Evolutionary conservation across 2,888 invertebrate species (phyloP), one percentile per base, ranked within the genome.

Genomic region (Acleris holmiana): DNA sequence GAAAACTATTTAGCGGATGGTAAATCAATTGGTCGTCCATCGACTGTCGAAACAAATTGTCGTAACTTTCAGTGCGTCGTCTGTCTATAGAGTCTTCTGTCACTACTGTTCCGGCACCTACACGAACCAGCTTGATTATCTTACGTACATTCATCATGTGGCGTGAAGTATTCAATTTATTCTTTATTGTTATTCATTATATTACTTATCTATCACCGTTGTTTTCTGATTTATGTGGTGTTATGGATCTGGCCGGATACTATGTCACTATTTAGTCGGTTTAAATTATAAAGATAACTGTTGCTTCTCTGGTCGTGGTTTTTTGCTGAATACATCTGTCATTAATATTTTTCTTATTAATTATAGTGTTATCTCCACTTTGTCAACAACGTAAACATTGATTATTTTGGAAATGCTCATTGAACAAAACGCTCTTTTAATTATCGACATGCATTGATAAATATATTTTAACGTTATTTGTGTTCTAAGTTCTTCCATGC

Each of bases 141-240:
- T 79, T 61, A 68, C 70, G 69, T 70, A 49, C 74, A 79, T 83
- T 78, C 71, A 77, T 82, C 80, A 79, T 78, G 69, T 65, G 72
- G 73, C 77, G 76, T 72, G 72, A 74, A 72, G 75, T 73, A 77
- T 78, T 77, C 76, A 76, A 77, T 79, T 75, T 74, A 69, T 75
- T 67, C 62, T 65, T 67, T 67, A 73, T 71, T 75, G 71, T 68
- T 72, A 72, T 65, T 69, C 69, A 48, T 68, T n/a, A 64, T 66
- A 68, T 70, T 73, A 65, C 50, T 57, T 23, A 61, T 61, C 66
- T 51, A 44, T 51, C 47, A 53, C 50, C 18, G 48, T 35, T 47
- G 35, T 49, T 15, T 48, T 66, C 47, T 61, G 66, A 66, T 66
- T 66, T 40, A 66, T 66, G 51, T 51, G 51, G 19, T 56, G 29